Evolutionary conservation across 2,888 invertebrate species (phyloP), one percentile per base, ranked within the genome.

Genomic region (Cantharis flavilabris): DNA sequence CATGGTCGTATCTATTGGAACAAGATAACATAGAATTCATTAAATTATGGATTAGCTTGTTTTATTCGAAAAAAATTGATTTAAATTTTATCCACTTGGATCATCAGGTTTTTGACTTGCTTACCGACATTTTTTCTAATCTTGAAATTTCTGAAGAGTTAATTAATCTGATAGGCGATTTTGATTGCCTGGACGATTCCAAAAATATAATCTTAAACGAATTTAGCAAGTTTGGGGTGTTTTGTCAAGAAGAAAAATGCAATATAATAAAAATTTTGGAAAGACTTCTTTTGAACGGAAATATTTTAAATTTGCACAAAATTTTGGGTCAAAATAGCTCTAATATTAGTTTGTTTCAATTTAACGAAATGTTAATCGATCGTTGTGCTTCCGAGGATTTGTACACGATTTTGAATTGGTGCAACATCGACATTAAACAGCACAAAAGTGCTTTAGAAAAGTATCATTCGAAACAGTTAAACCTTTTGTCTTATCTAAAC

Each of bases 161-260:
- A 93, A 88, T 93, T 71, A 89, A 90, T 76, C 86, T 83, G 73
- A 87, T 93, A 73, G 86, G 86, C 18, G 89, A 89, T 75, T 90
- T 89, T 82, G 85, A 87, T 72, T 89, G 90, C 75, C 89, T 91
- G 1, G 90, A 90, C 85, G 89, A 92, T 84, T 89, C 91, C 13
- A 91, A 91, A 85, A 89, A 92, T 85, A 89, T 90, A 79, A 88
- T 92, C 80, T 90, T 92, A 79, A 92, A 93, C 83, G 91, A 92
- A 74, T 86, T 94, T 4, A 89, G 90, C 76, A 90, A 91, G 72
- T 93, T 92, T 82, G 94, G 94, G 0, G 89, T 93, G 82, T 92
- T 94, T 73, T 90, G 90, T 77, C 88, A 90, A 13, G 88, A 89
- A 73, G 95, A 95, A 85, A 87, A 88, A 30, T 87, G 87, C 11